Base-by-base conservation (phyloP, 2,113 vertebrate species). In the Thalassarche chlororhynchos region DNA sequence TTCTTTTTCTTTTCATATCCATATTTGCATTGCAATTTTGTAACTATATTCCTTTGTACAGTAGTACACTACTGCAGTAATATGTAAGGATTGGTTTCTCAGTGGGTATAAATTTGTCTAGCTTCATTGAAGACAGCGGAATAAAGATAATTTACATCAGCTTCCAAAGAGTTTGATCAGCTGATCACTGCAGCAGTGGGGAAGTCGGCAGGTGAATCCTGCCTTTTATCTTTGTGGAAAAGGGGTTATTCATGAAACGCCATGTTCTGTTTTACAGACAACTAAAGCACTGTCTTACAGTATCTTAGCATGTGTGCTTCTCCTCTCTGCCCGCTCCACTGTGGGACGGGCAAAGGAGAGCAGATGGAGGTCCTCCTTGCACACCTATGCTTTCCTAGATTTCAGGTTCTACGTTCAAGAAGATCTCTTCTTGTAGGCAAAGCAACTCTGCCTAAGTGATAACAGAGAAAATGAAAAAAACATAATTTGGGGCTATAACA, bases 351-450 rank as follows among this genome's bases (percentile, higher is more conserved):
- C 38, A 68, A 7, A 64, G 51, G 34, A 75, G 19, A 82, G 38
- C 36, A 44, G 31, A 9, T 3, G 46, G 14, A 78, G 24, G 5
- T 49, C 34, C 76, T 87, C 77, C 42, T 51, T 21, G 38, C 55
- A 40, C 29, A 29, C 31, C 26, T 7, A 3, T 0, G 0, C 44
- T 28, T 55, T 29, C 55, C 77, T 23, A 3, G 28, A 6, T n/a
- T 42, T 68, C 57, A 36, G 9, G 1, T 40, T 49, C 62, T 83
- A 2, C 49, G 6, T 36, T 17, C 26, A 80, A 68, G 66, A 13
- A 40, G 23, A n/a, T 12, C n/a, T 71, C 52, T 46, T n/a, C 47
- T 29, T 29, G 21, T 11, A n/a, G 19, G 21, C 54, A 57, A 40
- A 84, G 49, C 66, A 75, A n/a, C 40, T 80, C 34, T 60, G 31